Evolutionary conservation across 2,113 vertebrate genomes (phyloP).

Genomic region (Psephotus haematonotus): DNA sequence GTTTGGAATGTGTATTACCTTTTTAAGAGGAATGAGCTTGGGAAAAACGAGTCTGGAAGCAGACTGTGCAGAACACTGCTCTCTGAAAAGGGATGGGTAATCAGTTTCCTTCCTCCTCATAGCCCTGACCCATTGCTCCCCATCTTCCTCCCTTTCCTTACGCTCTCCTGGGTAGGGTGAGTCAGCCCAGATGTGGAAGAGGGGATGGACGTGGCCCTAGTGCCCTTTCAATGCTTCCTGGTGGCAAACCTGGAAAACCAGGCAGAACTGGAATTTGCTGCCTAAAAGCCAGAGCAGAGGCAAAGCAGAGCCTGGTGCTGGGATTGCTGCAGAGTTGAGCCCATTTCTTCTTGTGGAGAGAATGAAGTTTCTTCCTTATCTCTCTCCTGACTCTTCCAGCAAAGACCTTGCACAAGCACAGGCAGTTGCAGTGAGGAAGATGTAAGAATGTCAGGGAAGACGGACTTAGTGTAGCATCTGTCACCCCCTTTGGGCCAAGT

Average conservation of each 20-base stretch:
- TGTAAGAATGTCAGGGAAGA: neutral
- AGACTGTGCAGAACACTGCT: neutral
- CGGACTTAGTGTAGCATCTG: neutral
- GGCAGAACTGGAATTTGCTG: neutral
- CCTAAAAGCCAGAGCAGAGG: neutral
- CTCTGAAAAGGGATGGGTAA: neutral
- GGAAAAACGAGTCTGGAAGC: neutral
- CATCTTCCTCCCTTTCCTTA: neutral
- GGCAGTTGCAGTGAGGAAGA: neutral
- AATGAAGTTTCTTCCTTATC: neutral
- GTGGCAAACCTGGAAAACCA: neutral
- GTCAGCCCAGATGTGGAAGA: neutral
- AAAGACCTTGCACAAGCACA: neutral
- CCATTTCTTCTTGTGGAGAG: neutral
- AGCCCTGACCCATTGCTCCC: neutral
- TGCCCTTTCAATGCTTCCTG: neutral
- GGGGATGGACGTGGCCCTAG: neutral
- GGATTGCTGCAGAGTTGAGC: neutral
- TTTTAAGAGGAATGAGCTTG: neutral
- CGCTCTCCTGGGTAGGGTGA: neutral
- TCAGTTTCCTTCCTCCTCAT: neutral
- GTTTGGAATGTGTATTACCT: slow-evolving; percentile 56
- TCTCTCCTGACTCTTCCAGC: neutral
- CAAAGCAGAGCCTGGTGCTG: neutral
- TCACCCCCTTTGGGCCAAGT: rapidly evolving